Evolutionary conservation across 2,888 invertebrate genomes (phyloP), one percentile per base, ranked within the genome.

Genomic region (Diplazon laetatorius): DNA sequence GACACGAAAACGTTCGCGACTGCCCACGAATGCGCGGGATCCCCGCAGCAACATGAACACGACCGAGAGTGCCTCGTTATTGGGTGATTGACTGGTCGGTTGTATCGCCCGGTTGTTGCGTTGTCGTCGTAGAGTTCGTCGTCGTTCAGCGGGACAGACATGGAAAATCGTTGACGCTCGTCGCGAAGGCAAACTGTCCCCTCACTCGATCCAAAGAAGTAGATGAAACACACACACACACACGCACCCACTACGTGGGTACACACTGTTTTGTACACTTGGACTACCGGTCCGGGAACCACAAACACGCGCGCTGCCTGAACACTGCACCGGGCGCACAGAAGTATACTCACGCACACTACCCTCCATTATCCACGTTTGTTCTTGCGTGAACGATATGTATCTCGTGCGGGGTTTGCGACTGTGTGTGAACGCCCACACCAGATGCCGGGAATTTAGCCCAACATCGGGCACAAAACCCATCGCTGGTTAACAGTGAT

Each of bases 351-450:
- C 57, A 14, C 35, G 52, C 16, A 52, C 14, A 25, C 22, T 30
- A 59, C 70, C 69, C 62, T 69, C 68, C 37, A 46, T 72, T 78
- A 68, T 72, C 63, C 62, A 57, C 62, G 57, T 75, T 72, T 60
- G 39, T 63, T 76, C 72, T 69, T 57, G 80, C 80, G 72, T 65
- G 72, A 72, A 60, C n/a, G n/a, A n/a, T 70, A 78, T 44, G 46
- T 57, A 46, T 52, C 39, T 22, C 42, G 44, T 5, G 4, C 30
- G 59, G 37, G 22, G n/a, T n/a, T n/a, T n/a, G n/a, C n/a, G n/a
- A n/a, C n/a, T n/a, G n/a, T n/a, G n/a, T n/a, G n/a, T n/a, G n/a
- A n/a, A n/a, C n/a, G n/a, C n/a, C n/a, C n/a, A n/a, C n/a, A n/a
- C n/a, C n/a, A n/a, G n/a, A n/a, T n/a, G n/a, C n/a, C n/a, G n/a